Base-by-base conservation (phyloP, 2,113 vertebrate genomes). In the Sinocyclocheilus anophthalmus region DNA sequence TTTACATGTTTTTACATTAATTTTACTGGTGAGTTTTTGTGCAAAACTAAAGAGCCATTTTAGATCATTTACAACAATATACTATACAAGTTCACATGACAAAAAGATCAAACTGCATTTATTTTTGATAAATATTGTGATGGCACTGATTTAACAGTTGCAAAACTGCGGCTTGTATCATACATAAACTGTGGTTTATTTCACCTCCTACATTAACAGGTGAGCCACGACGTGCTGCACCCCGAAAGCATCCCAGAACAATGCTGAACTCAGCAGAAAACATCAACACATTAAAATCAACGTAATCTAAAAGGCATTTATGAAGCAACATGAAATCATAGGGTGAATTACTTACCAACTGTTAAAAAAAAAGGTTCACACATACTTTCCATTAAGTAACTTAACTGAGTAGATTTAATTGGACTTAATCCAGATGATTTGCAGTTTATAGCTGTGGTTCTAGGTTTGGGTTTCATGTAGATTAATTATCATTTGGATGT, bases 201-300 rank as follows among this genome's bases (percentile, higher is more conserved):
- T 18, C 65, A 69, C 13, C 65, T 1, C 26, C 13, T 33, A 33
- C 30, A 16, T 67, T 16, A 67, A 67, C 5, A 69, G 12, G 65
- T 69, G 5, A 69, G 59, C n/a, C n/a, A 24, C 6, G 65, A 37
- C 14, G 14, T 20, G 30, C 16, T 37, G 67, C 16, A 18, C 26
- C 65, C 61, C 61, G 0, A 63, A 26, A 13, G 61, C n/a, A 0
- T 65, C 24, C 24, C 24, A 39, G 33, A 72, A 39, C 33, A 72
- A 39, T 39, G 69, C 33, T 72, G 69, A 72, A 37, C 33, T 72
- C 33, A 18, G 69, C 69, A 72, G 16, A 72, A 39, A 72, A 72
- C 33, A 39, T 11, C 14, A 53, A 53, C 13, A 63, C 7, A 11
- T 3, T 0, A 65, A 65, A 26, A 65, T 24, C 22, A 13, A 26